These are phyloP conservation scores for Phlogophora meticulosa DNA, from an alignment of 2,888 invertebrate species.

Conservation along the genomic window DNA sequence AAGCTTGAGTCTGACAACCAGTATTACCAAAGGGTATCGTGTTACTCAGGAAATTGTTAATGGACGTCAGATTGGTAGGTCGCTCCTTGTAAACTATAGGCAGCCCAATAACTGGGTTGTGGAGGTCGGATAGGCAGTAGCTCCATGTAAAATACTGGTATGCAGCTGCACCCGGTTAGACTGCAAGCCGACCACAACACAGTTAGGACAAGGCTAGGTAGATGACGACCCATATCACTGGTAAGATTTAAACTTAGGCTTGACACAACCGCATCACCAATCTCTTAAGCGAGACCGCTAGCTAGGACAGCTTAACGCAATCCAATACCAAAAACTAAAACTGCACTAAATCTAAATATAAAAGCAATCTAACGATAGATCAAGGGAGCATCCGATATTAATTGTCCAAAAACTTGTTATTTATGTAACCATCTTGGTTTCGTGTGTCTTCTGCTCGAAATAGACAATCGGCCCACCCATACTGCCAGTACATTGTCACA, in stretches of 20 bases:
- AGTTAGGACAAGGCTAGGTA: too few species aligned
- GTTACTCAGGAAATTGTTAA: too few species aligned
- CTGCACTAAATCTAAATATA: conserved; percentile 71
- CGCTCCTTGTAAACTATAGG: too few species aligned
- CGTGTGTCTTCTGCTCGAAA: conserved; percentile 79
- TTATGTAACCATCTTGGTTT: conserved; percentile 84
- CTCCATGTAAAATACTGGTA: too few species aligned
- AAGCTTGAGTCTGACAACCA: too few species aligned
- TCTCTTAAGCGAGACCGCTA: neutral
- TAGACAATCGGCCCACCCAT: conserved; percentile 87
- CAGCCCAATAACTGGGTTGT: too few species aligned
- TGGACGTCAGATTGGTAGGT: too few species aligned
- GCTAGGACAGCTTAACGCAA: neutral
- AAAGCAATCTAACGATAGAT: conserved; percentile 79
- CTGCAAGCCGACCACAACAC: too few species aligned
- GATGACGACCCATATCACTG: too few species aligned
- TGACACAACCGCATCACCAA: neutral
- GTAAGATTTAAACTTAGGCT: neutral
- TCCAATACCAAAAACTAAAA: conserved; percentile 18
- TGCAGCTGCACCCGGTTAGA: too few species aligned
- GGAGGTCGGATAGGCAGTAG: too few species aligned
- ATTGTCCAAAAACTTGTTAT: conserved; percentile 89
- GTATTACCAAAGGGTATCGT: too few species aligned
- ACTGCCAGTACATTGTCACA: conserved; percentile 77
- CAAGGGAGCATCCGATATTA: conserved; percentile 85